phyloP scores from a whole-genome alignment of 1,140 invertebrate species.

The Aleiodes sp. region DNA sequence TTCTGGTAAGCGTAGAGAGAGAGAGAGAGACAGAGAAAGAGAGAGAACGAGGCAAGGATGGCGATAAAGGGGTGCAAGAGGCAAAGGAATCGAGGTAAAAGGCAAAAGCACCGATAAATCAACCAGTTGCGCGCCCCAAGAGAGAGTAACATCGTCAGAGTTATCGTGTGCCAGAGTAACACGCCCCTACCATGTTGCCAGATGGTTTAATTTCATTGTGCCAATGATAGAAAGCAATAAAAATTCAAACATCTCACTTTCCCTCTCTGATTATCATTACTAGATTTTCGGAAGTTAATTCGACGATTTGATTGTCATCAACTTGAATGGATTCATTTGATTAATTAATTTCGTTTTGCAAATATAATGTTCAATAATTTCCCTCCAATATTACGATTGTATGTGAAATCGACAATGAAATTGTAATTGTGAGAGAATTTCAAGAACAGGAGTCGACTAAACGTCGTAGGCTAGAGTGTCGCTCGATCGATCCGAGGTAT shows the following conservation, averaged over 20 bases:
- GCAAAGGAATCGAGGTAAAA: slow-evolving; percentile 3
- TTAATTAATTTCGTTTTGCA: too few relatives aligned
- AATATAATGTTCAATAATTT: too few relatives aligned
- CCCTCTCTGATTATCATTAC: too few relatives aligned
- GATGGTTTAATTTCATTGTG: slow-evolving; percentile 61
- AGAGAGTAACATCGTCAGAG: slow-evolving; percentile 32
- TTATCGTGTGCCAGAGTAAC: slow-evolving; percentile 40
- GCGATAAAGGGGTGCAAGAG: not conserved
- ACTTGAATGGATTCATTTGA: too few relatives aligned
- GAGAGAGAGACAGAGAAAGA: too few relatives aligned
- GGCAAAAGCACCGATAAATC: slow-evolving; percentile 64
- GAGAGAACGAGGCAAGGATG: too few relatives aligned
- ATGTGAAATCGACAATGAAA: slow-evolving; percentile 18
- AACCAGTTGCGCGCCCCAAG: slow-evolving; percentile 60
- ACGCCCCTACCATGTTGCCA: slow-evolving; percentile 64
- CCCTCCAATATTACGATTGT: too few relatives aligned
- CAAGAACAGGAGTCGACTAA: slow-evolving; percentile 1
- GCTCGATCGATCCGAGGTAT: slow-evolving; percentile 32
- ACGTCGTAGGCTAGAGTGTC: slow-evolving; percentile 25
- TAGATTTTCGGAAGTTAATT: too few relatives aligned
- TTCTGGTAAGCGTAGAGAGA: too few relatives aligned
- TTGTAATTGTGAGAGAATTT: slow-evolving; percentile 15
- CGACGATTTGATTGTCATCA: too few relatives aligned
- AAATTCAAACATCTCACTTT: not conserved
- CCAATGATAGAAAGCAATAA: slow-evolving; percentile 25